Conservation (phyloP, 2,888 invertebrate genomes). For the Colostygia pectinataria region DNA sequence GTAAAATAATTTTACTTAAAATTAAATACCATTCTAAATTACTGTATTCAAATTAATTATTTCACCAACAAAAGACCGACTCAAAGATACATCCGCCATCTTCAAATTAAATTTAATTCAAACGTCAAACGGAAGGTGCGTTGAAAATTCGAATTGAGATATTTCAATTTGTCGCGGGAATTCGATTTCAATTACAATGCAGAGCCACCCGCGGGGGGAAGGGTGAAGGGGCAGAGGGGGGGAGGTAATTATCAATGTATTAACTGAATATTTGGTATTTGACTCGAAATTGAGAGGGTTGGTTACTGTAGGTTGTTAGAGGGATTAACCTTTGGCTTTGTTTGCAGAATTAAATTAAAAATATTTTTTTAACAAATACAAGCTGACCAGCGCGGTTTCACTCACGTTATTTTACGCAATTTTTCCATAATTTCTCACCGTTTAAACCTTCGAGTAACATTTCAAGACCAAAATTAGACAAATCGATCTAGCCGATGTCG, state of each 20-base stretch:
- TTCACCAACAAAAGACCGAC: slow-evolving; percentile 17
- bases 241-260: slow-evolving; percentile 70
- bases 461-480: too few species aligned
- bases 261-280: slow-evolving; percentile 65
- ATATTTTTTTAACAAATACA: too few species aligned
- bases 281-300: slow-evolving; percentile 32
- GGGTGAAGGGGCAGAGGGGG: slow-evolving; percentile 26
- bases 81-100: slow-evolving; percentile 45
- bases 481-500: too few species aligned
- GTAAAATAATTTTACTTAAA: too few species aligned
- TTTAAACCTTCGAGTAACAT: too few species aligned
- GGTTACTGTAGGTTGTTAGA: neutral
- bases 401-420: too few species aligned
- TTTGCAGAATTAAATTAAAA: too few species aligned
- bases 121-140: slow-evolving; percentile 63
- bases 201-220: slow-evolving; percentile 24
- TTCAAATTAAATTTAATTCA: slow-evolving; percentile 66
- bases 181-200: slow-evolving; percentile 81
- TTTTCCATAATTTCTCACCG: too few species aligned
- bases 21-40: neutral
- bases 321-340: neutral
- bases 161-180: slow-evolving; percentile 81
- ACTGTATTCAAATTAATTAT: slow-evolving; percentile 11
- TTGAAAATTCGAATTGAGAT: slow-evolving; percentile 78
- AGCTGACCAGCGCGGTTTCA: too few species aligned